Evolutionary conservation across 2,113 vertebrate genomes (phyloP).

Genomic region (Merops nubicus): DNA sequence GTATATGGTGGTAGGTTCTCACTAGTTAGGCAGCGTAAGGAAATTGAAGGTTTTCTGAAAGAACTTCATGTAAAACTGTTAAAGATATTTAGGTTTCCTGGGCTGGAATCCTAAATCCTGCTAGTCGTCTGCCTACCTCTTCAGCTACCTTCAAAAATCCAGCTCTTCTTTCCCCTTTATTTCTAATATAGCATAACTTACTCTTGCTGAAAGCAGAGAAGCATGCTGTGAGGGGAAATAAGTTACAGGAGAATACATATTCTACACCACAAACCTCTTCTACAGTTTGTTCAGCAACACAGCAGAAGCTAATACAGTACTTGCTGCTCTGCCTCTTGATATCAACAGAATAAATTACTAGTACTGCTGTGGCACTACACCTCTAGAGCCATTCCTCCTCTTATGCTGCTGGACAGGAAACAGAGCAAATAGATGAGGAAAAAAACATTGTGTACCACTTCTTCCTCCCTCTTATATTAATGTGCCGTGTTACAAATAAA

Average conservation of each 20-base stretch:
- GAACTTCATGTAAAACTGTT: neutral
- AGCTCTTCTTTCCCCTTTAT: neutral
- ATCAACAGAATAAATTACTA: neutral
- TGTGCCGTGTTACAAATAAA: neutral
- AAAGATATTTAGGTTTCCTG: neutral
- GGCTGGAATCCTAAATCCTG: neutral
- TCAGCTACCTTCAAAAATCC: neutral
- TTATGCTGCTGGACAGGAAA: neutral
- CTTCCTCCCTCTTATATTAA: neutral
- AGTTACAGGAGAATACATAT: neutral
- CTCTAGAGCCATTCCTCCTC: neutral
- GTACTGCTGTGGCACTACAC: neutral
- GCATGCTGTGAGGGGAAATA: neutral
- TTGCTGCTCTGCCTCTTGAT: neutral
- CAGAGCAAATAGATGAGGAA: neutral
- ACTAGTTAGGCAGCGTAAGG: neutral
- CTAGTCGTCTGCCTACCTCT: neutral
- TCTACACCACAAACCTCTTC: neutral
- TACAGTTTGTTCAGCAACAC: neutral
- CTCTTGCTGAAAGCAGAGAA: neutral
- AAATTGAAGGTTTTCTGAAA: neutral
- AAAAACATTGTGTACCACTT: rapidly evolving
- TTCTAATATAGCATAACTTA: neutral
- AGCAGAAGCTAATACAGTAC: neutral
- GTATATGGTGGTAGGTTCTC: neutral